phyloP scores from a whole-genome alignment of 2,888 invertebrate species.

The Oscheius myriophilus region DNA sequence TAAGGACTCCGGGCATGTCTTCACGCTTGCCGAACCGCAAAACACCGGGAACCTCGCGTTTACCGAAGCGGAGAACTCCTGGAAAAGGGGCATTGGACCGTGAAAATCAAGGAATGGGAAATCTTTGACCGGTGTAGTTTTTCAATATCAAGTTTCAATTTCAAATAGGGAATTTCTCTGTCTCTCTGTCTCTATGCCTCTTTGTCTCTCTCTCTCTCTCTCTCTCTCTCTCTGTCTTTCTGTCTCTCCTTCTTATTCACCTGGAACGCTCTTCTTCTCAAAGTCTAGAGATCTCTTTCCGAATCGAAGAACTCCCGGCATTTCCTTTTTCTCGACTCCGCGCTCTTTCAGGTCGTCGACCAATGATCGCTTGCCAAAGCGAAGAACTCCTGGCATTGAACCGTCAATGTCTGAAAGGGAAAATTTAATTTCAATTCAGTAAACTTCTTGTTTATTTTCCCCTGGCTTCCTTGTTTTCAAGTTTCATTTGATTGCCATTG shows the following conservation, averaged over 20 bases:
- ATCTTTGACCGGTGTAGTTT: too few species aligned
- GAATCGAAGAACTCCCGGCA: constrained; percentile 51
- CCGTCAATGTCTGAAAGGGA: constrained; percentile 47
- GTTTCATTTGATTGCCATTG: too few species aligned
- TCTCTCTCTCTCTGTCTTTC: background rate
- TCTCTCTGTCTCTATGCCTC: too few species aligned
- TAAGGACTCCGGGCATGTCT: constrained; percentile 51
- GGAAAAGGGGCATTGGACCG: background rate
- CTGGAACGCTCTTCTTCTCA: constrained; percentile 57
- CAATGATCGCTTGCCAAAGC: constrained; percentile 64
- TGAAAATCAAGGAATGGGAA: constrained; percentile 4
- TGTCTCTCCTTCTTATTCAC: constrained; percentile 20
- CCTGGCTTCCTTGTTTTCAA: too few species aligned
- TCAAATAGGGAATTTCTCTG: constrained; percentile 16
- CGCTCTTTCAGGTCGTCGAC: constrained; percentile 43
- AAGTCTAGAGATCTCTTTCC: constrained; percentile 48
- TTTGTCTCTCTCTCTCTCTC: constrained; percentile 45
- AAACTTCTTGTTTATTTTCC: too few species aligned
- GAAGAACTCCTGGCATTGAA: constrained; percentile 66
- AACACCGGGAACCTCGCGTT: constrained; percentile 44
- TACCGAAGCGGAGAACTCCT: constrained; percentile 34
- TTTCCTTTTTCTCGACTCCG: constrained; percentile 48
- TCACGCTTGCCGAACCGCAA: constrained; percentile 57
- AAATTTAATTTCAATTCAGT: background rate
- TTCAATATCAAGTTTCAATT: too few species aligned